Conservation (phyloP, 2,797 vertebrate genomes). For the Zenarchopterus dispar region DNA sequence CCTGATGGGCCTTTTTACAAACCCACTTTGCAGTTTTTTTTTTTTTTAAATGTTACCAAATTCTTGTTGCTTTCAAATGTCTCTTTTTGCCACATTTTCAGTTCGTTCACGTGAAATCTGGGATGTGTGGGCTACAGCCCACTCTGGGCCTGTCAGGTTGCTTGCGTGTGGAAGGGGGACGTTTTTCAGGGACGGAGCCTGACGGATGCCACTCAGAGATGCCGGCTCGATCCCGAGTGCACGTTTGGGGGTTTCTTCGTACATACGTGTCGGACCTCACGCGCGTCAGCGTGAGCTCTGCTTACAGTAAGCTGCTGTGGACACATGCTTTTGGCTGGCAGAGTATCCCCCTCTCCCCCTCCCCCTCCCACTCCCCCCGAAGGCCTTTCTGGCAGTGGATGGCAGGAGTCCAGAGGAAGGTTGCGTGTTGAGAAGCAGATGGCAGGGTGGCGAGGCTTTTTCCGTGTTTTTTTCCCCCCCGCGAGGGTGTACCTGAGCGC, state of each 20-base stretch:
- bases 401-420: slow-evolving; percentile 63
- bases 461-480: slow-evolving; percentile 51
- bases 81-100: too few species aligned
- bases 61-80: too few species aligned
- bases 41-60: too few species aligned
- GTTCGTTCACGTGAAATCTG: too few species aligned
- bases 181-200: neutral
- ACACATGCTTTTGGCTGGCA: slow-evolving; percentile 58
- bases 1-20: too few species aligned
- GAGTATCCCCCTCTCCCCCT: slow-evolving; percentile 36
- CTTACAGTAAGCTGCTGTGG: slow-evolving; percentile 48
- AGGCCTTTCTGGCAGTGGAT: slow-evolving; percentile 64
- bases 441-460: slow-evolving; percentile 53
- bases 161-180: too few species aligned
- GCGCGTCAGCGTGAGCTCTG: slow-evolving; percentile 41
- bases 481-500: slow-evolving; percentile 58
- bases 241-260: slow-evolving; percentile 4
- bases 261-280: slow-evolving; percentile 18
- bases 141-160: too few species aligned
- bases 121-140: too few species aligned
- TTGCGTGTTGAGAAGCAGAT: slow-evolving; percentile 73
- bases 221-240: slow-evolving; percentile 14
- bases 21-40: too few species aligned
- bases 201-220: neutral
- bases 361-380: too few species aligned